Conservation (phyloP, 2,888 invertebrate species). For the Eupithecia insigniata region DNA sequence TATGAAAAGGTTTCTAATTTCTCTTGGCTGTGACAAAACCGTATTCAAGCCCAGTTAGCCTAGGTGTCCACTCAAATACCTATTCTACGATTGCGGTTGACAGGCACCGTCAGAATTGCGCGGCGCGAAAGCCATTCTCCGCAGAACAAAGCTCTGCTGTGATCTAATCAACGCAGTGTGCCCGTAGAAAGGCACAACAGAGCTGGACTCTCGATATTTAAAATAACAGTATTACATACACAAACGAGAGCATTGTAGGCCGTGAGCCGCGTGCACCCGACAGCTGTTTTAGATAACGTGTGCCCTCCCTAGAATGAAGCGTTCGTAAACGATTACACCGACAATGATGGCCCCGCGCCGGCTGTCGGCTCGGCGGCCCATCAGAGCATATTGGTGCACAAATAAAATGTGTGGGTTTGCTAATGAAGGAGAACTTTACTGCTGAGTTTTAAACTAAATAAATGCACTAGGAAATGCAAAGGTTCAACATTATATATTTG, state of each 20-base stretch:
- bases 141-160: conserved; percentile 73
- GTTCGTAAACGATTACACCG: conserved; percentile 65
- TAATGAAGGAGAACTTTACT: conserved; percentile 16
- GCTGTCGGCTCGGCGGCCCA: conserved; percentile 40
- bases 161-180: conserved; percentile 83
- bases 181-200: conserved; percentile 73
- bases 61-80: not conserved
- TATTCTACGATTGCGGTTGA: conserved; percentile 59
- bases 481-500: too few species aligned
- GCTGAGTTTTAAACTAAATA: not conserved
- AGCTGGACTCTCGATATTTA: conserved; percentile 78
- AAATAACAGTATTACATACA: conserved; percentile 81
- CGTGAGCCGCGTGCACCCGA: conserved; percentile 72
- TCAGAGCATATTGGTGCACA: conserved; percentile 30
- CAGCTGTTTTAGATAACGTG: conserved; percentile 82
- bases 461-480: not conserved
- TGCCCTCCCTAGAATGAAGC: conserved; percentile 77
- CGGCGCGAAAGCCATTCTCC: conserved; percentile 67
- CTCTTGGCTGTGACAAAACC: not conserved
- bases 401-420: conserved; percentile 26
- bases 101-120: conserved; percentile 59
- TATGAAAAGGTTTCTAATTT: not conserved
- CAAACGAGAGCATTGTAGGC: conserved; percentile 77
- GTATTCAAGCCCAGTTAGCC: not conserved
- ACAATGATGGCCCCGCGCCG: conserved; percentile 56